These are phyloP conservation scores for Cactoblastis cactorum DNA, from an alignment of 2,888 invertebrate genomes.

Conservation along the genomic window DNA sequence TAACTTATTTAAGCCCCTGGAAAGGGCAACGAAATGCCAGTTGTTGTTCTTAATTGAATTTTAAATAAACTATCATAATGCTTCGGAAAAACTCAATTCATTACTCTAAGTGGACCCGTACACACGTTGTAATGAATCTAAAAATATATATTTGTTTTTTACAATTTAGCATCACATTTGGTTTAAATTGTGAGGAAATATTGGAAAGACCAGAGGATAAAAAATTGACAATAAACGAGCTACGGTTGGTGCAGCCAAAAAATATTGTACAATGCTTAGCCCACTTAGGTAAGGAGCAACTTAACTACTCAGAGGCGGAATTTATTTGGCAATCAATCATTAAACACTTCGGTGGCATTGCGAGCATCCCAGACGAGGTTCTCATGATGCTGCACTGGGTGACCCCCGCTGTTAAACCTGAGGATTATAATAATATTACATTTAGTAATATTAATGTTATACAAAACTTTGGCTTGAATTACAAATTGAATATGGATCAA, in stretches of 20 bases:
- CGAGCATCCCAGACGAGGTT: conserved; percentile 60
- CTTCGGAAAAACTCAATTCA: neutral
- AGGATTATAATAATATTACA: conserved; percentile 73
- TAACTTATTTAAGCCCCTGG: neutral
- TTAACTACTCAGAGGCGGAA: conserved; percentile 43
- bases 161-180: conserved; percentile 17
- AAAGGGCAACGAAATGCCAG: conserved; percentile 6
- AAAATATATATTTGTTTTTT: conserved; percentile 13
- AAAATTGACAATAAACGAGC: conserved; percentile 33
- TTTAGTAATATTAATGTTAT: conserved; percentile 74
- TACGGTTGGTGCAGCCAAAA: conserved; percentile 43
- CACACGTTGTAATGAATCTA: conserved; percentile 9
- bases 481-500: conserved; percentile 57
- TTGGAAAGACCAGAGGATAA: conserved; percentile 37
- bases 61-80: neutral
- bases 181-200: conserved; percentile 47
- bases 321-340: conserved; percentile 58
- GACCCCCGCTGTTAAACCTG: conserved; percentile 60
- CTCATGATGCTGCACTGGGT: conserved; percentile 67
- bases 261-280: conserved; percentile 55
- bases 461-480: conserved; percentile 75
- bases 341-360: conserved; percentile 45
- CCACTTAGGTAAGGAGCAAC: conserved; percentile 49
- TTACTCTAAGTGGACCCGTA: neutral
- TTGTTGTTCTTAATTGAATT: conserved; percentile 1